phyloP scores from a whole-genome alignment of 2,113 vertebrate species.

The Scomber colias region DNA sequence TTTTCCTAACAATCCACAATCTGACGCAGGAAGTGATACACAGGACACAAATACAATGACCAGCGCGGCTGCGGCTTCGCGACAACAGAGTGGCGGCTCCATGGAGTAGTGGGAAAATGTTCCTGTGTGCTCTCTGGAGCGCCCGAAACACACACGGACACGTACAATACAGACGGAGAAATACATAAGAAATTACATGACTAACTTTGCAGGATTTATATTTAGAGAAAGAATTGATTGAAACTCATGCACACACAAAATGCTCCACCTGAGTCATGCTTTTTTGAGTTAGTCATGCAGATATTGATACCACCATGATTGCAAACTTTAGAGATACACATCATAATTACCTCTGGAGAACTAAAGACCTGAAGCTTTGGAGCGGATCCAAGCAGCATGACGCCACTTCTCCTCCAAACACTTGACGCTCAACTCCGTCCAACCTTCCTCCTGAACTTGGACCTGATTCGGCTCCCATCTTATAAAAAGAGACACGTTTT shows the following conservation, averaged over 20 bases:
- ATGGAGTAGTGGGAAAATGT: constrained; percentile 71
- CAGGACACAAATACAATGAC: constrained; percentile 79
- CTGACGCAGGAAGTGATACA: constrained; percentile 78
- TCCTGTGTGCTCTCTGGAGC: constrained; percentile 43
- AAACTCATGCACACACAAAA: neutral
- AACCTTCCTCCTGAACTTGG: constrained; percentile 29
- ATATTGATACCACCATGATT: neutral
- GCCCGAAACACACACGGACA: constrained; percentile 4
- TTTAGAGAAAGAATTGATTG: neutral
- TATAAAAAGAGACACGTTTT: neutral
- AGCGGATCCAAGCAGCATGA: constrained; percentile 8
- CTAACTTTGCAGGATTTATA: too few relatives aligned
- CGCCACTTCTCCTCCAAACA: neutral
- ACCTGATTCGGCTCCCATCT: neutral
- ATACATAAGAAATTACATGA: too few relatives aligned
- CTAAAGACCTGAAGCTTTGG: neutral
- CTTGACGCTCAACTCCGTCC: neutral
- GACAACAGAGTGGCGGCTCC: constrained; percentile 71
- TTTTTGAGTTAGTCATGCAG: neutral
- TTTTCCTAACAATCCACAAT: constrained; percentile 79
- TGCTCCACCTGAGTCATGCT: neutral
- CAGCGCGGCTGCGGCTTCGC: constrained; percentile 52
- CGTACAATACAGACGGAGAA: constrained; percentile 19
- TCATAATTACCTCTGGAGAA: neutral
- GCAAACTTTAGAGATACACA: constrained; percentile 11